Evolutionary conservation across 2,888 invertebrate species (phyloP).

Genomic region (Hypomecis punctinalis): DNA sequence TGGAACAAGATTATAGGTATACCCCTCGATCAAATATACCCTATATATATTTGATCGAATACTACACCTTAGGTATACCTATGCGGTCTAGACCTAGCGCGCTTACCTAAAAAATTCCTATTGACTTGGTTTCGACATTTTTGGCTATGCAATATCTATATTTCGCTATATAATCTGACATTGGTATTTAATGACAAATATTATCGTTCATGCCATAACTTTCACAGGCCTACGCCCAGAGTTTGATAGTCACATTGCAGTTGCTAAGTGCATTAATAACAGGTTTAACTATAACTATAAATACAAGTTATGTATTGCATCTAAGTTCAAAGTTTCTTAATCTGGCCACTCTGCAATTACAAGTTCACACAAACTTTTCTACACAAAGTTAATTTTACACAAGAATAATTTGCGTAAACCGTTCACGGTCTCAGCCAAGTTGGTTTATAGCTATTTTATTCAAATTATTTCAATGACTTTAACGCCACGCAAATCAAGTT

Average conservation of each 20-base stretch:
- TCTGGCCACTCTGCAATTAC: background rate
- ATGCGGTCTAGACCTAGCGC: no score
- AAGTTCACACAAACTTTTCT: background rate
- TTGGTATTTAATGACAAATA: no score
- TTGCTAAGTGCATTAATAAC: slow-evolving; percentile 22
- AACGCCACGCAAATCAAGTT: slow-evolving; percentile 25
- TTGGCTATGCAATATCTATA: no score
- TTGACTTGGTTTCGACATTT: no score
- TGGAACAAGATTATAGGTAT: no score
- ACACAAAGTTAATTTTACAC: slow-evolving; percentile 8
- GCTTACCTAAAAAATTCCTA: no score
- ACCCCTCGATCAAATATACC: no score
- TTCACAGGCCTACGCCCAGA: slow-evolving; percentile 14
- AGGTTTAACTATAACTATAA: background rate
- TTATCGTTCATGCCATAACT: background rate
- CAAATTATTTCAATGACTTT: slow-evolving; percentile 49
- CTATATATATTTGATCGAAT: no score
- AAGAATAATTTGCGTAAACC: slow-evolving; percentile 40
- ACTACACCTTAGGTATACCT: no score
- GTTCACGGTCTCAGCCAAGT: slow-evolving; percentile 48
- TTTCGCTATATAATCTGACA: no score
- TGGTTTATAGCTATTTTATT: slow-evolving; percentile 56
- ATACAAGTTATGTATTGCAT: no score
- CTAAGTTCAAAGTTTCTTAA: no score
- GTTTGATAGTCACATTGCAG: slow-evolving; percentile 7